Evolutionary conservation across 2,797 vertebrate genomes (phyloP).

Genomic region (Ctenopoma multispine): DNA sequence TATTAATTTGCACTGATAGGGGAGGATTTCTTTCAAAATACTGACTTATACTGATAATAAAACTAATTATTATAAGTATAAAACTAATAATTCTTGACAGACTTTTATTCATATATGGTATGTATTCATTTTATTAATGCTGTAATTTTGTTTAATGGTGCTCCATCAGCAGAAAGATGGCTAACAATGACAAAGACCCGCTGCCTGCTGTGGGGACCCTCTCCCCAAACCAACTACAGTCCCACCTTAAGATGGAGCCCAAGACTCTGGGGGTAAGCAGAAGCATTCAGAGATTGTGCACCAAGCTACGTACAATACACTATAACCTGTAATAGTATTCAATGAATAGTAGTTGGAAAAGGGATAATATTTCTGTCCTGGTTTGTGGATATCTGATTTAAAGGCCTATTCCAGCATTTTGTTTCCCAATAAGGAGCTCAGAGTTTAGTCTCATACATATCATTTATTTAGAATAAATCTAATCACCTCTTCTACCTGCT

Average conservation of each 20-base stretch:
- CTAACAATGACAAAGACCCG: conserved; percentile 71
- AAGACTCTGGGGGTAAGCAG: conserved; percentile 84
- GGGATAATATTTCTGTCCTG: background rate
- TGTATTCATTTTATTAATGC: no score
- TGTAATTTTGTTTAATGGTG: no score
- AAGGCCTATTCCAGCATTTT: background rate
- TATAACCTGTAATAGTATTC: background rate
- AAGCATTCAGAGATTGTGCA: background rate
- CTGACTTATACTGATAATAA: no score
- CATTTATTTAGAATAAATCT: background rate
- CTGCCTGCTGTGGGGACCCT: conserved; percentile 63
- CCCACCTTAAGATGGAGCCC: conserved; percentile 84
- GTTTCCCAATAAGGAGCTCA: background rate
- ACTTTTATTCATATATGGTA: background rate
- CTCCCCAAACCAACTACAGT: conserved; percentile 75
- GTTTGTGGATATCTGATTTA: background rate
- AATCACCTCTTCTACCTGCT: background rate
- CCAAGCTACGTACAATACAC: background rate
- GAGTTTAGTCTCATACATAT: no score
- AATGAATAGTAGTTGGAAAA: background rate
- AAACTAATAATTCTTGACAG: no score
- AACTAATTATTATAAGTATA: no score
- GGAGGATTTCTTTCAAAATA: no score
- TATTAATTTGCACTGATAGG: no score
- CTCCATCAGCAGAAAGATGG: conserved; percentile 71